Conservation (phyloP, 2,113 vertebrate genomes). For the Panthera tigris region DNA sequence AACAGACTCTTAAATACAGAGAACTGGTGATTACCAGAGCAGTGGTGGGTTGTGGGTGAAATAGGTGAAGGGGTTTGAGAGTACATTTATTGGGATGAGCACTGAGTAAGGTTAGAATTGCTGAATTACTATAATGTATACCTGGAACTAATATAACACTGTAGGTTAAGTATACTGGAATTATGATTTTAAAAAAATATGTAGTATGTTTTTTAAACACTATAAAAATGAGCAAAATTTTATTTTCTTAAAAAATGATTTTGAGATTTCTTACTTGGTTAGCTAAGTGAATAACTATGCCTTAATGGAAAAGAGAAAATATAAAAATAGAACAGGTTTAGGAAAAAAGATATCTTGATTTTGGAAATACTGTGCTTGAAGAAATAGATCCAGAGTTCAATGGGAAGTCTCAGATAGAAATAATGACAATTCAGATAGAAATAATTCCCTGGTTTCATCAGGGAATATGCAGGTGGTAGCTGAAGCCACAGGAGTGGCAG, state of each 20-base stretch:
- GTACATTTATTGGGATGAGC: background rate
- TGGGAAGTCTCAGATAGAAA: background rate
- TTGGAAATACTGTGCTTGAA: background rate
- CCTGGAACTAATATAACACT: background rate
- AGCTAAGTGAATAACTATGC: background rate
- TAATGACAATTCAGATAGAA: background rate
- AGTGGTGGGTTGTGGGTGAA: background rate
- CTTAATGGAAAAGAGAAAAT: background rate
- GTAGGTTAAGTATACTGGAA: background rate
- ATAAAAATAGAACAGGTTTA: background rate
- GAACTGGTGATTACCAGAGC: background rate
- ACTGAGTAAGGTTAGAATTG: background rate
- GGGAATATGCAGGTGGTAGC: background rate
- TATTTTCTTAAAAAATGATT: background rate
- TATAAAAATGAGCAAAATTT: background rate
- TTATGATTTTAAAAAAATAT: background rate
- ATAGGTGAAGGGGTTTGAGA: background rate
- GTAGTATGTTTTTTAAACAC: background rate
- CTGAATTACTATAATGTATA: background rate
- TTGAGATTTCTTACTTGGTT: constrained; percentile 16
- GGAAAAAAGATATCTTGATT: background rate
- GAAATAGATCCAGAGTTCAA: background rate
- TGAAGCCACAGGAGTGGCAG: background rate
- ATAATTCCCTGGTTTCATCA: background rate
- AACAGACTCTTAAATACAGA: background rate